Conservation (phyloP, 2,888 invertebrate genomes). For the Xestobium rufovillosum region DNA sequence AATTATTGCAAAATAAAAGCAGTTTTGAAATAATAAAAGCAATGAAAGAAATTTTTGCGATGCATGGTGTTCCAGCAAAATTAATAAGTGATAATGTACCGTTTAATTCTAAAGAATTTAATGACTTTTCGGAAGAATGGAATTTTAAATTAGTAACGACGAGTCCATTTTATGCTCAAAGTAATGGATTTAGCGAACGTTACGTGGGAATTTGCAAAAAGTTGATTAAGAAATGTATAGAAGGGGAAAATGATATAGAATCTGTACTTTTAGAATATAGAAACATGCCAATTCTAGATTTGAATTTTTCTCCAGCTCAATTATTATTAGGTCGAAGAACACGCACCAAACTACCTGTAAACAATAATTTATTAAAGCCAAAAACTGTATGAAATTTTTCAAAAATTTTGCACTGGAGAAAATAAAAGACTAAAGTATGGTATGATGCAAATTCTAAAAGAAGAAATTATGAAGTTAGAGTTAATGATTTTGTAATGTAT, state of each 20-base stretch:
- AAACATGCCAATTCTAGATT: neutral
- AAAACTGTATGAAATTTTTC: no score
- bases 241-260: neutral
- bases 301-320: neutral
- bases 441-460: no score
- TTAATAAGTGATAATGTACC: conserved; percentile 11
- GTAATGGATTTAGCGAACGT: conserved; percentile 6
- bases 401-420: no score
- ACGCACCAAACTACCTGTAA: neutral
- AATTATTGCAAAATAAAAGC: no score
- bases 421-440: no score
- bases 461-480: no score
- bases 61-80: conserved; percentile 8
- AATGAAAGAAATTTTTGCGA: no score
- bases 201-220: neutral
- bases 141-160: conserved; percentile 11
- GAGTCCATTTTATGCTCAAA: conserved; percentile 8
- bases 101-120: conserved; percentile 7
- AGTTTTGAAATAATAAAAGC: no score
- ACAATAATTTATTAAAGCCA: neutral
- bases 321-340: neutral
- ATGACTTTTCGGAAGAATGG: conserved; percentile 9
- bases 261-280: neutral
- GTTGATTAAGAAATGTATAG: neutral
- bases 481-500: no score